Conservation (phyloP, 2,888 invertebrate species). For the Erynnis tages region DNA sequence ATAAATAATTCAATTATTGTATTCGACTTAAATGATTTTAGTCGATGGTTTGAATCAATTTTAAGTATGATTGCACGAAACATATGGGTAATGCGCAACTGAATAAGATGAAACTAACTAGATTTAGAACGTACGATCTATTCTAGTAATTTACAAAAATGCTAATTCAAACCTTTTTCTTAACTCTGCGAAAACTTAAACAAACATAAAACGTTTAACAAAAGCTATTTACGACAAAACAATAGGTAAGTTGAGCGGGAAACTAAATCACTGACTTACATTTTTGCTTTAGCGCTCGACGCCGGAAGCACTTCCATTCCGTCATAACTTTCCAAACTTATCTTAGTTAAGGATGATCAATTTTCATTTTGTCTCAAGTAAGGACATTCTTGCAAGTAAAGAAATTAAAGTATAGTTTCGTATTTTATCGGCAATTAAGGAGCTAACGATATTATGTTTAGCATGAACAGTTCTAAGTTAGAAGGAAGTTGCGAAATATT, state of each 20-base stretch:
- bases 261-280: constrained; percentile 54
- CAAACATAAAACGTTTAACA: not conserved
- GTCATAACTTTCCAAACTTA: constrained; percentile 75
- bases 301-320: constrained; percentile 59
- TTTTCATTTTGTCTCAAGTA: constrained; percentile 75
- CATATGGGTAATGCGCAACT: too few species aligned
- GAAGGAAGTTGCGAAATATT: not conserved
- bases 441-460: constrained; percentile 12
- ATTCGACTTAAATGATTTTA: too few species aligned
- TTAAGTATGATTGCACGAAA: too few species aligned
- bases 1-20: too few species aligned
- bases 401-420: constrained; percentile 43
- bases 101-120: too few species aligned
- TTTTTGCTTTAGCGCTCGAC: constrained; percentile 55
- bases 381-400: constrained; percentile 52
- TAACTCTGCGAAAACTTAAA: too few species aligned
- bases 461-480: not conserved
- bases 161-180: too few species aligned
- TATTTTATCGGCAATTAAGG: constrained; percentile 23
- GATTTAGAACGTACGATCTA: too few species aligned
- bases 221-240: constrained; percentile 51
- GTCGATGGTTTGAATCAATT: too few species aligned
- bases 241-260: constrained; percentile 57
- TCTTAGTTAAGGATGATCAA: constrained; percentile 76
- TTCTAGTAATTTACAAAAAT: too few species aligned